Base-by-base conservation (phyloP, 2,797 vertebrate genomes). In the Nyctalus aviator region DNA sequence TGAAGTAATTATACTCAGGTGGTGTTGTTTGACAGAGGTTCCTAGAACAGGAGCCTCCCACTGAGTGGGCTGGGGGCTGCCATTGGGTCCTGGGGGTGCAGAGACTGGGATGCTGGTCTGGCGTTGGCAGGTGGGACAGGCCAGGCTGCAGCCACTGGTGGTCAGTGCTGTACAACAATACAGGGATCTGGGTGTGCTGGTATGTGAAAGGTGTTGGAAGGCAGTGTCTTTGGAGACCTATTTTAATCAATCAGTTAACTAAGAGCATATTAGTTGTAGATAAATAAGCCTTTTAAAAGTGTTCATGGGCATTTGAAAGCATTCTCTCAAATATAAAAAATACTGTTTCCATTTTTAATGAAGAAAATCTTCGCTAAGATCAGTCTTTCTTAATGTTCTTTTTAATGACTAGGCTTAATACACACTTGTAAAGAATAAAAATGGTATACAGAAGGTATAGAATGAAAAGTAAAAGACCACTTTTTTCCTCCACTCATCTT, bases 271-370 rank as follows among this genome's bases (percentile, higher is more conserved):
- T 88, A 73, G 46, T 68, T 82, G 35, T 72, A 82, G 88, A 44
- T 89, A 83, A 91, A 35, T 64, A 50, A 92, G 50, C 46, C 37
- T 66, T 82, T 82, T 66, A 3, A 35, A 64, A 81, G 68, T 55
- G 57, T 88, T 92, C 21, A 32, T 37, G 32, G 12, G 25, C 73
- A 14, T 84, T 95, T 73, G 35, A 77, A 93, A 95, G 76, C 30
- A 46, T 93, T 83, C 41, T 68, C 20, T 27, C 44, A 86, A 68
- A 18, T 91, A 41, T 62, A 32, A 85, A 85, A 94, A 71, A 73
- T 30, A 46, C 71, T 9, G 23, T 76, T 85, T 62, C 12, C 55
- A 75, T 75, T 75, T 72, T 86, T 78, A 48, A 44, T n/a, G 50
- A 87, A 84, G 41, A 57, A 83, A 82, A 78, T 5, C 55, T 79